phyloP scores from a whole-genome alignment of 2,113 vertebrate species.

The Echinops telfairi region DNA sequence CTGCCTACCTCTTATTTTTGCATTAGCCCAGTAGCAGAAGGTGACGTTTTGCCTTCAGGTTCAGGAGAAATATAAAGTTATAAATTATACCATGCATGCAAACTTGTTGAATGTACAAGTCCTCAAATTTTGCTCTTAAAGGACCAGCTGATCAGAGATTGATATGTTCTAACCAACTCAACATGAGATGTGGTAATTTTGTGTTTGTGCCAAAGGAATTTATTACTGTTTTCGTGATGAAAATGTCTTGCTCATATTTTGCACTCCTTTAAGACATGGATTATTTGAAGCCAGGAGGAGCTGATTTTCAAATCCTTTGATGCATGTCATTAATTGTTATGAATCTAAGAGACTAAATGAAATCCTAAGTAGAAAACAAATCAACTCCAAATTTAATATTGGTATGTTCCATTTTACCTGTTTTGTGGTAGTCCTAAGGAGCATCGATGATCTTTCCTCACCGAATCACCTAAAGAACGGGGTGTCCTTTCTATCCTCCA shows the following conservation, averaged over 20 bases:
- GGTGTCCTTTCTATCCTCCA: not conserved
- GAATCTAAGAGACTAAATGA: conserved; percentile 29
- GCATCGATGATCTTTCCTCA: conserved; percentile 45
- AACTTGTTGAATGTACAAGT: conserved; percentile 30
- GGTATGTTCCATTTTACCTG: conserved; percentile 66
- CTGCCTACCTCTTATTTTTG: conserved; percentile 88
- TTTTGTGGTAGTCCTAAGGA: conserved; percentile 71
- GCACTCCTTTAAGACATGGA: not conserved
- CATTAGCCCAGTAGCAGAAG: conserved; percentile 85
- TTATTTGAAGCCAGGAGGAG: not conserved
- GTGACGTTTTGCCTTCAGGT: conserved; percentile 86
- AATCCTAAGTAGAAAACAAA: conserved; percentile 64
- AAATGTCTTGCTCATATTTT: conserved; percentile 59
- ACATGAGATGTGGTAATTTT: conserved; percentile 43
- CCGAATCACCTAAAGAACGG: conserved; percentile 52
- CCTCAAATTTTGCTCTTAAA: conserved; percentile 63
- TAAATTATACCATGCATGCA: conserved; percentile 74
- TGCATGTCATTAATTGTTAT: conserved; percentile 64
- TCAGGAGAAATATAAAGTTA: conserved; percentile 74
- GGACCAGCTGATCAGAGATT: conserved; percentile 12
- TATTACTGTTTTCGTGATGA: conserved; percentile 52
- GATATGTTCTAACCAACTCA: conserved; percentile 49
- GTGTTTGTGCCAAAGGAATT: conserved; percentile 45
- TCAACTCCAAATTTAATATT: conserved; percentile 66
- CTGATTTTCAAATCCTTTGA: conserved; percentile 60